Evolutionary conservation across 2,888 invertebrate species (phyloP), one percentile per base, ranked within the genome.

Genomic region (Apeira syringaria): DNA sequence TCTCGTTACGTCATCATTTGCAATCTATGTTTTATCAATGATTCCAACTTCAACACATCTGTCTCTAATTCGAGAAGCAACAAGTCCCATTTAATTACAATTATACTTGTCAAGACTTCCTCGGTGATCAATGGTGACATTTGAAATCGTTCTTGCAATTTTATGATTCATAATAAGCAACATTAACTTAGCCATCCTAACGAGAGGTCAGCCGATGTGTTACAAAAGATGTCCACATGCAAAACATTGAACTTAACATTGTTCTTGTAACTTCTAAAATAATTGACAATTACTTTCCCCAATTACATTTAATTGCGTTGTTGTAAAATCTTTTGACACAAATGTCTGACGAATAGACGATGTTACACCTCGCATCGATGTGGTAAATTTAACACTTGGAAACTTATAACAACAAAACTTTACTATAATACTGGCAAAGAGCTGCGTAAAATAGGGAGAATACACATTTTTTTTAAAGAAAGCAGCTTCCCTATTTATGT

Each of bases 271-370:
- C 22, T 33, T 49, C 22, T 32, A 11, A 28, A 35, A 31, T 42
- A 31, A 43, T 38, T 37, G 26, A 15, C 29, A 26, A 30, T 34
- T 5, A 28, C 50, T 53, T 53, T 53, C 50, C 29, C 47, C 30
- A 5, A 44, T 43, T 43, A 39, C 6, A 11, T 3, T 24, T 49
- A 24, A 44, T 41, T 38, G 43, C 43, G 32, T 17, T 5, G 20
- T 17, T 12, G 17, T 41, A 43, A 40, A 41, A 36, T 33, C 6
- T 15, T 18, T 39, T 24, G 35, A 13, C 17, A 13, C 17, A 10
- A 5, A 37, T 31, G 27, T 39, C 27, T 11, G 24, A 32, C 4
- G 13, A 6, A 25, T 33, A 10, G n/a, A 12, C 20, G 8, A 9
- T 25, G n/a, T 15, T 27, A 28, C 26, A 32, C 13, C 9, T 32